These are phyloP conservation scores for Laodelphax striatellus DNA, from an alignment of 1,140 invertebrate species.

Conservation along the genomic window DNA sequence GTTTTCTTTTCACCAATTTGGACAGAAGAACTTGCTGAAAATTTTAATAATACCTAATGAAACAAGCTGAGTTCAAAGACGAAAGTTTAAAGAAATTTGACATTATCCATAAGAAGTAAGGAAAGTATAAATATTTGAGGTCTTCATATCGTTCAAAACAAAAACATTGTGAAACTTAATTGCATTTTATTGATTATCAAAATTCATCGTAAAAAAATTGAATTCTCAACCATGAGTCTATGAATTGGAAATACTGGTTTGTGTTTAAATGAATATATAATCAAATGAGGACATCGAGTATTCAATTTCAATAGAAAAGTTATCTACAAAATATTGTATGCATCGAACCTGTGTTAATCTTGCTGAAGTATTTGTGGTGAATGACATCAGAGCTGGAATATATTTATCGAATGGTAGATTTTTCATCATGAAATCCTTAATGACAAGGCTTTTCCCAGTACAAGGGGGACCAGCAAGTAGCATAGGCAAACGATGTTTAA, in stretches of 20 bases:
- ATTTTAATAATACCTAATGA: background rate
- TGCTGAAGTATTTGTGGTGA: conserved; percentile 77
- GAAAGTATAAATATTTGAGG: no score
- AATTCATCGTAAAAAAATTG: no score
- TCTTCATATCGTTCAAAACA: no score
- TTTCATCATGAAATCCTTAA: conserved; percentile 76
- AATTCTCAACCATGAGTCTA: no score
- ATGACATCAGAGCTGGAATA: conserved; percentile 71
- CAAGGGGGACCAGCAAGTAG: conserved; percentile 82
- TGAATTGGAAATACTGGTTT: no score
- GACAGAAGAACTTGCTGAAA: conserved; percentile 72
- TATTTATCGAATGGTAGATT: conserved; percentile 58
- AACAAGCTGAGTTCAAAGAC: background rate
- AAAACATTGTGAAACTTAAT: no score
- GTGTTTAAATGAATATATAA: no score
- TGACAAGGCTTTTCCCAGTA: conserved; percentile 84
- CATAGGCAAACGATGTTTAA: conserved; percentile 52
- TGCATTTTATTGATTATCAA: no score
- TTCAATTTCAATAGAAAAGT: no score
- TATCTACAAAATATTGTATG: no score
- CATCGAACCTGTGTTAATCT: conserved; percentile 47
- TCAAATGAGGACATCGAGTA: no score
- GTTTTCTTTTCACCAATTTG: conserved; percentile 52
- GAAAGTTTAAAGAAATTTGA: background rate
- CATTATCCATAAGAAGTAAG: background rate